Base-by-base conservation (phyloP, 2,113 vertebrate species). In the Aspiorhynchus laticeps region DNA sequence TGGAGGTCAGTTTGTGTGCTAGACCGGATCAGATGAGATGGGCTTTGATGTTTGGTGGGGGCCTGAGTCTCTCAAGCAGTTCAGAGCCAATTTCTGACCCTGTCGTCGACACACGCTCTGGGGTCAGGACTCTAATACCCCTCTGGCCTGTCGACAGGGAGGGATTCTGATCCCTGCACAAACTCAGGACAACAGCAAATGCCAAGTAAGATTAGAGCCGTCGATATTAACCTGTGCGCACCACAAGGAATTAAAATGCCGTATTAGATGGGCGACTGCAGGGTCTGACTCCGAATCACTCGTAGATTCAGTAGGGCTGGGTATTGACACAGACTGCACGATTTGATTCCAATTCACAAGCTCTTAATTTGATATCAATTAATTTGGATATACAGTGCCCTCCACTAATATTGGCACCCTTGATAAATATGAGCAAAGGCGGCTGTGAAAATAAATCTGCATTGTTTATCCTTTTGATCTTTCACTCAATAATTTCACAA, bases 1-100 rank as follows among this genome's bases (percentile, higher is more conserved):
- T 53, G 33, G 36, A 24, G 67, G 79, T 75, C 69, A 36, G 67
- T 17, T 46, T 69, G 61, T 75, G 69, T 46, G 61, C 9, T 67
- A 36, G 48, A 24, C 77, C 14, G 33, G 78, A 87, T 77, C 86
- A 85, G 83, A 87, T 85, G 83, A 87, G 83, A 85, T 82, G 77
- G 63, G 59, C 33, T 89, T 89, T 89, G 85, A 87, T 87, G 73
- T 59, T 59, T 51, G 14, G n/a, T 26, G 17, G 51, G 33, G 14
- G 48, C 65, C 67, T 7, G 79, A 82, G 78, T 56, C 85, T 53
- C 75, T 85, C 17, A 33, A 82, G 73, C n/a, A n/a, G 17, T 80
- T 87, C 86, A 85, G 71, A 83, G 83, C 69, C 85, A 85, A 86
- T 87, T 85, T 87, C 77, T 59, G 83, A 85, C 77, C 59, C 67